A percentile compares a stretch with the other conserved stretches of the same genome.
Evolutionary conservation across 2,888 invertebrate genomes (phyloP).

Genomic region (Lypha dubia): DNA sequence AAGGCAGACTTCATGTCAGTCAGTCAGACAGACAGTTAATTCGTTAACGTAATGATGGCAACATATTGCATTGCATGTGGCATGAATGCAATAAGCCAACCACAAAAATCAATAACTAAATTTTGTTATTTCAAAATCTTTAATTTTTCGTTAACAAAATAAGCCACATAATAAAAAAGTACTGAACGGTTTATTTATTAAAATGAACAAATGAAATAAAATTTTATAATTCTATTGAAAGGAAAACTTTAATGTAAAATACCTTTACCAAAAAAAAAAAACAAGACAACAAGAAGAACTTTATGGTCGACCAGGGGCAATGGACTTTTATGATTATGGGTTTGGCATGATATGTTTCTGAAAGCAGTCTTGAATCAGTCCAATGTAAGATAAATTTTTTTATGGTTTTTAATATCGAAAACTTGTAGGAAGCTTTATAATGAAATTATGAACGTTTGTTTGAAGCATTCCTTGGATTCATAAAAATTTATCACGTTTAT

Average conservation of each 20-base stretch:
- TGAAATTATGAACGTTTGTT: too few relatives aligned
- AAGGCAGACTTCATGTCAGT: too few relatives aligned
- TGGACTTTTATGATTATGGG: conserved; percentile 22
- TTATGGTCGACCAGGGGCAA: conserved; percentile 6
- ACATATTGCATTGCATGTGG: conserved; percentile 57
- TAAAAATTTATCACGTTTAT: too few relatives aligned
- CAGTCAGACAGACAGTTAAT: conserved; percentile 9
- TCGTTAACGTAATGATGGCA: conserved; percentile 47
- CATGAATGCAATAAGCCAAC: conserved; percentile 48
- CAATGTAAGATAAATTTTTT: not conserved
- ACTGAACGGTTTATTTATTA: not conserved
- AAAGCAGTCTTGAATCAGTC: not conserved
- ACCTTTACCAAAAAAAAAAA: too few relatives aligned
- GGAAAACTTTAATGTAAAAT: conserved; percentile 20
- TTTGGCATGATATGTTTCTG: not conserved
- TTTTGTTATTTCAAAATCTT: conserved; percentile 60
- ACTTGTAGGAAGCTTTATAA: too few relatives aligned
- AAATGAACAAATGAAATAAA: conserved; percentile 54
- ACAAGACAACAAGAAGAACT: conserved; percentile 5
- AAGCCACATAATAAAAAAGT: conserved; percentile 41
- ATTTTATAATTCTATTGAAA: conserved; percentile 66
- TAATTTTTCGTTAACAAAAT: conserved; percentile 35
- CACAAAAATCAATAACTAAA: conserved; percentile 68
- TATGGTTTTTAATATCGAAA: not conserved
- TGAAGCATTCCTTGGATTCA: too few relatives aligned